Base-by-base conservation (phyloP, 2,888 invertebrate genomes). In the Fragum sueziense region DNA sequence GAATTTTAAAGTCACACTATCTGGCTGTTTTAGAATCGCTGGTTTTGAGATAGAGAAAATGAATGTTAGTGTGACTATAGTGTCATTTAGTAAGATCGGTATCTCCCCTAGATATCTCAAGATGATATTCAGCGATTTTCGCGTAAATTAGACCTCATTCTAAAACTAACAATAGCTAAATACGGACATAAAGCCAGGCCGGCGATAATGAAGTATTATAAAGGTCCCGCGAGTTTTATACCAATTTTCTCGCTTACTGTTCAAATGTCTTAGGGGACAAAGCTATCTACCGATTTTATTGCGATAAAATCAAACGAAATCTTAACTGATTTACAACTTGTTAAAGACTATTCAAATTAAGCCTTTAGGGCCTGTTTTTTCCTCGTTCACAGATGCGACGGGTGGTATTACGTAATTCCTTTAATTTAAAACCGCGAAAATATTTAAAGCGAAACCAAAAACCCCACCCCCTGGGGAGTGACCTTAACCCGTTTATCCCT, bases 291-390 rank as follows among this genome's bases (percentile, higher is more conserved):
- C 65, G 27, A 65, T 41, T 41, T 65, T 65, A 65, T 65, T 41
- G 41, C 65, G 65, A 65, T 65, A 65, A 65, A 65, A 65, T 65
- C 65, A 65, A 65, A 65, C 65, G 65, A 65, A 65, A 65, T 65
- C 41, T 65, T 65, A 65, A 65, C 65, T 65, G 65, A 65, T 65
- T 65, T 41, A 65, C 65, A 41, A 65, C 29, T n/a, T 33, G 65
- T 41, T 65, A 65, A 65, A 65, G 33, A 65, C 41, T 27, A 41
- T 65, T 65, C 34, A 65, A 41, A 65, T 22, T 33, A 33, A 22
- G 65, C 65, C 65, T 25, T 25, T 0, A 41, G 34, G 65, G 65
- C 29, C 41, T 65, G 22, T 33, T 61, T 61, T 61, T 65, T 41
- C 27, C n/a, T 25, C 27, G 65, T 37, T 9, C 41, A 41, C 33